These are phyloP conservation scores for Cyclina sinensis DNA, from an alignment of 1,140 invertebrate genomes.

Conservation along the genomic window DNA sequence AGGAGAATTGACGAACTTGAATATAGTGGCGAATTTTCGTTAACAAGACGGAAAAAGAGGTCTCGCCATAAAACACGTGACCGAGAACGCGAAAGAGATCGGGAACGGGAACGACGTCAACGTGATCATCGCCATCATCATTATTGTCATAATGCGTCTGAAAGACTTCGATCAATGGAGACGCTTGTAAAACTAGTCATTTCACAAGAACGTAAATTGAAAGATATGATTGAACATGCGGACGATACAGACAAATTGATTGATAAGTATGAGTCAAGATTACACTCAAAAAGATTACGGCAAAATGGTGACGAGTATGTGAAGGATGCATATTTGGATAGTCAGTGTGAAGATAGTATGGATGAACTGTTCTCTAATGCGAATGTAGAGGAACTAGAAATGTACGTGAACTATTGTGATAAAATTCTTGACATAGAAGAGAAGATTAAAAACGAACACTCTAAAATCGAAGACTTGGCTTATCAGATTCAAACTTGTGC, in stretches of 20 bases:
- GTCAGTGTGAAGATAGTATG: conserved; percentile 85
- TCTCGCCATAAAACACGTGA: conserved; percentile 74
- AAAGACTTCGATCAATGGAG: conserved; percentile 87
- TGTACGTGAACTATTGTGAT: conserved; percentile 90
- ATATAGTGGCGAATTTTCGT: conserved; percentile 78
- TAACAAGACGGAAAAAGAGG: conserved; percentile 73
- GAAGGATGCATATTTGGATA: conserved; percentile 91
- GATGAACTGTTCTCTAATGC: conserved; percentile 75
- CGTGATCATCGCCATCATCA: conserved; percentile 24
- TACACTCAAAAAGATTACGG: conserved; percentile 90
- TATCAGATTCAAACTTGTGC: conserved; percentile 67
- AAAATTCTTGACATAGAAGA: conserved; percentile 91
- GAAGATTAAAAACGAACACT: conserved; percentile 90
- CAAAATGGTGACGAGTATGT: conserved; percentile 94
- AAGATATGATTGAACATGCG: conserved; percentile 89
- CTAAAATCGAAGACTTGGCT: conserved; percentile 73
- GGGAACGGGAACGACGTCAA: conserved; percentile 67
- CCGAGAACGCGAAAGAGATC: conserved; percentile 75
- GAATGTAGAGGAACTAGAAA: conserved; percentile 74
- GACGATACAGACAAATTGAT: conserved; percentile 93
- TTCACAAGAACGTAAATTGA: conserved; percentile 93
- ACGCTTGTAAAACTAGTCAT: conserved; percentile 92
- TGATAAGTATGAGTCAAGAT: conserved; percentile 91
- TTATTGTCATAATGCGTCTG: conserved; percentile 64
- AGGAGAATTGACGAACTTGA: conserved; percentile 82